phyloP scores from a whole-genome alignment of 2,888 invertebrate genomes.

The Tenthredo livida region DNA sequence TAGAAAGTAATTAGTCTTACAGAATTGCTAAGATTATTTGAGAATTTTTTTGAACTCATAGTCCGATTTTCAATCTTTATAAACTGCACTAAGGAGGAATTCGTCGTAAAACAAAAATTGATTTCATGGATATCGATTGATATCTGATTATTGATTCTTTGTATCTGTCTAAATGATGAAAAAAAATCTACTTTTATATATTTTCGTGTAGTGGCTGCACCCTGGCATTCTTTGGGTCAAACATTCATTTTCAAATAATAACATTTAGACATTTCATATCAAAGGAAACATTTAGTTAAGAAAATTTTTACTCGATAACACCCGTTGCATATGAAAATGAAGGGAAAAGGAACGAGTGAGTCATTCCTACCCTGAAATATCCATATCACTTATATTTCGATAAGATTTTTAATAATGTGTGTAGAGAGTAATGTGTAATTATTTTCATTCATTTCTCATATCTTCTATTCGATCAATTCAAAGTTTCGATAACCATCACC shows the following conservation, averaged over 20 bases:
- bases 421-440: background rate
- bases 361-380: constrained; percentile 13
- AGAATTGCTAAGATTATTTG: background rate
- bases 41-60: background rate
- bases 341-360: constrained; percentile 24
- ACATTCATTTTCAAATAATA: constrained; percentile 37
- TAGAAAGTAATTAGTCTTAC: constrained; percentile 6
- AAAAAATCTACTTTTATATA: background rate
- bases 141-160: background rate
- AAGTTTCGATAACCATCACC: background rate
- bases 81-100: background rate
- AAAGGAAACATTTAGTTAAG: constrained; percentile 34
- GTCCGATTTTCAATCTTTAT: background rate
- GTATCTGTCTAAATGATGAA: background rate
- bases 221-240: constrained; percentile 36
- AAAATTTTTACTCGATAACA: constrained; percentile 26
- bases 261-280: constrained; percentile 45
- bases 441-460: background rate
- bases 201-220: constrained; percentile 46
- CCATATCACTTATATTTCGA: background rate
- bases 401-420: background rate
- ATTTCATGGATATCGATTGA: background rate
- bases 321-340: constrained; percentile 13
- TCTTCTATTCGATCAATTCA: too few relatives aligned
- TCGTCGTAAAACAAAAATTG: background rate